These are phyloP conservation scores for Drosophila pectinifera DNA, from an alignment of 1,140 invertebrate genomes.

Conservation along the genomic window DNA sequence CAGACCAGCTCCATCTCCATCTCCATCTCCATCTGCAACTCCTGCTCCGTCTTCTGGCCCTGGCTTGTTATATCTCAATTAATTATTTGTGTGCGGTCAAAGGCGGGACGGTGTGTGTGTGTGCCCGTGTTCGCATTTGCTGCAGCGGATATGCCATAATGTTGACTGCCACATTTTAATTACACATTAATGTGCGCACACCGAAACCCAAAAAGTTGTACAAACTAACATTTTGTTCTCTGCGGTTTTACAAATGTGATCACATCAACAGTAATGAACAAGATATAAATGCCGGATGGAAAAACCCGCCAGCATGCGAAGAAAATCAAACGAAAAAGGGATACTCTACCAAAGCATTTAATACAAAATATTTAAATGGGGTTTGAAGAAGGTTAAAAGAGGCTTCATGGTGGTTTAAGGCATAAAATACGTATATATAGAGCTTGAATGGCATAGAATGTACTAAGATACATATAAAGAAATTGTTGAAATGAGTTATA, in stretches of 20 bases:
- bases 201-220: slow-evolving; percentile 59
- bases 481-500: too few species aligned
- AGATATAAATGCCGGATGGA: slow-evolving; percentile 13
- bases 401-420: too few species aligned
- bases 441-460: too few species aligned
- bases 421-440: too few species aligned
- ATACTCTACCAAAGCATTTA: background rate
- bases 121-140: slow-evolving; percentile 9
- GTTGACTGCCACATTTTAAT: slow-evolving; percentile 78
- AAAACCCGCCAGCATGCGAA: background rate
- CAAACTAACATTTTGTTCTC: slow-evolving; percentile 71
- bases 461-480: too few species aligned
- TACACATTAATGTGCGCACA: slow-evolving; percentile 72
- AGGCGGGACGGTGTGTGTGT: slow-evolving; percentile 36
- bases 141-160: slow-evolving; percentile 52
- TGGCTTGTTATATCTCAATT: slow-evolving; percentile 71
- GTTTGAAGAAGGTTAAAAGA: background rate
- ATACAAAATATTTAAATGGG: background rate
- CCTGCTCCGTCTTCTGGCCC: slow-evolving; percentile 23
- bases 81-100: slow-evolving; percentile 76
- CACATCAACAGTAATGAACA: slow-evolving; percentile 51
- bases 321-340: background rate
- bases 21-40: background rate
- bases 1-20: background rate
- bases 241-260: slow-evolving; percentile 68